Conservation (phyloP, 2,113 vertebrate genomes). For the Hyla sarda region DNA sequence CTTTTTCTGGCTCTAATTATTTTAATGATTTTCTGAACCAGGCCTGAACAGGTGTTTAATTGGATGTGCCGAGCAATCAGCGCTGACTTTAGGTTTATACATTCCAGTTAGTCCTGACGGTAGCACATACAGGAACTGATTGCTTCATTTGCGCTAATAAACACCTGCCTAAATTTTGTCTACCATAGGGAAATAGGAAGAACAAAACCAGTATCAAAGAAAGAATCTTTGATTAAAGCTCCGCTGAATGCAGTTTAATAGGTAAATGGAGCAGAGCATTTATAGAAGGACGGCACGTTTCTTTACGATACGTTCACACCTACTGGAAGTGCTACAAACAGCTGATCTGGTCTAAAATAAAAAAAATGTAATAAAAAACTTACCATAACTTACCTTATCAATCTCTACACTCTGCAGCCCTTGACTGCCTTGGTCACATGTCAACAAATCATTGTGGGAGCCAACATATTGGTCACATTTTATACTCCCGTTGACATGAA, state of each 20-base stretch:
- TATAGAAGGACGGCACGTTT: background rate
- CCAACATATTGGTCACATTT: too few relatives aligned
- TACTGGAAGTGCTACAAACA: too few relatives aligned
- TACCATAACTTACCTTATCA: background rate
- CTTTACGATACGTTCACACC: background rate
- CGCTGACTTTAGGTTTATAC: slow-evolving; percentile 62
- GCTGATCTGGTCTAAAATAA: too few relatives aligned
- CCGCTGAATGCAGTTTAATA: background rate
- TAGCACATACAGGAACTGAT: slow-evolving; percentile 61
- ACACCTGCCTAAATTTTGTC: slow-evolving; percentile 55
- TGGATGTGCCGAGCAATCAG: slow-evolving; percentile 55
- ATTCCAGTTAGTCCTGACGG: slow-evolving; percentile 57
- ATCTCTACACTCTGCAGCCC: too few relatives aligned
- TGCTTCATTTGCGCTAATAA: slow-evolving; percentile 61
- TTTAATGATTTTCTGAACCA: slow-evolving; percentile 58
- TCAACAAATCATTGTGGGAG: too few relatives aligned
- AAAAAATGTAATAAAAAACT: background rate
- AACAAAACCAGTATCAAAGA: slow-evolving; percentile 22
- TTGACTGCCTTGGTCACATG: too few relatives aligned
- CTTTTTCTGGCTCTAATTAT: slow-evolving; percentile 46
- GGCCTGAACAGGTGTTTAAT: slow-evolving; percentile 64
- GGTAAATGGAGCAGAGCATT: background rate
- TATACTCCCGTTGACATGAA: background rate
- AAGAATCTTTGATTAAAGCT: background rate
- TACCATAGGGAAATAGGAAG: slow-evolving; percentile 21